These are phyloP conservation scores for Pelodiscus sinensis DNA, from an alignment of 2,113 vertebrate genomes.

Conservation along the genomic window DNA sequence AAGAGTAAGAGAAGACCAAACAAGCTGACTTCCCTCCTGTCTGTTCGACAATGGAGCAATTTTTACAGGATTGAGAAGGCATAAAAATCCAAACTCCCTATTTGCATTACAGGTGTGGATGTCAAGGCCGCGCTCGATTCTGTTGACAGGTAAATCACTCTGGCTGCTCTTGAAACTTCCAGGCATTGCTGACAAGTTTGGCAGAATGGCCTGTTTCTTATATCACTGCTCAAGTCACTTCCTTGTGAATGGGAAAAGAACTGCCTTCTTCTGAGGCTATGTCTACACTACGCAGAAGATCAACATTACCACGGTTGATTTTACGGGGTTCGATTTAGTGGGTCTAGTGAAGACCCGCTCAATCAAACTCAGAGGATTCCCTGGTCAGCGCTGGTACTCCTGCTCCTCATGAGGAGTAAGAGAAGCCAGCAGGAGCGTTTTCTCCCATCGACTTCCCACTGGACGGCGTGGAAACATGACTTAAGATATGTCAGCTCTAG, in stretches of 20 bases:
- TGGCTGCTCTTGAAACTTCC: background rate
- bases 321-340: no score
- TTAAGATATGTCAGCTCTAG: no score
- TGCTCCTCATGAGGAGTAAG: no score
- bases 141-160: background rate
- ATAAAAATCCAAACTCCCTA: background rate
- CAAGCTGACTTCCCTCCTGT: background rate
- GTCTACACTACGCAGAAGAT: no score
- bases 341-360: no score
- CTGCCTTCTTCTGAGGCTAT: background rate
- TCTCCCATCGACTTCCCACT: no score
- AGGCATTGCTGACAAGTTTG: background rate
- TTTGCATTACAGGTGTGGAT: background rate
- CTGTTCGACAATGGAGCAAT: background rate
- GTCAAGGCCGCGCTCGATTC: background rate
- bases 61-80: background rate
- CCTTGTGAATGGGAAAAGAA: background rate
- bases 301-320: no score
- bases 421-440: no score
- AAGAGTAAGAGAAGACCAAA: background rate
- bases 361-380: no score
- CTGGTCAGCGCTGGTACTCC: no score
- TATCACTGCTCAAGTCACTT: no score
- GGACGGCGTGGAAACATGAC: no score
- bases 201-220: background rate